phyloP scores from a whole-genome alignment of 1,140 invertebrate species.

The Drosophila hydei region DNA sequence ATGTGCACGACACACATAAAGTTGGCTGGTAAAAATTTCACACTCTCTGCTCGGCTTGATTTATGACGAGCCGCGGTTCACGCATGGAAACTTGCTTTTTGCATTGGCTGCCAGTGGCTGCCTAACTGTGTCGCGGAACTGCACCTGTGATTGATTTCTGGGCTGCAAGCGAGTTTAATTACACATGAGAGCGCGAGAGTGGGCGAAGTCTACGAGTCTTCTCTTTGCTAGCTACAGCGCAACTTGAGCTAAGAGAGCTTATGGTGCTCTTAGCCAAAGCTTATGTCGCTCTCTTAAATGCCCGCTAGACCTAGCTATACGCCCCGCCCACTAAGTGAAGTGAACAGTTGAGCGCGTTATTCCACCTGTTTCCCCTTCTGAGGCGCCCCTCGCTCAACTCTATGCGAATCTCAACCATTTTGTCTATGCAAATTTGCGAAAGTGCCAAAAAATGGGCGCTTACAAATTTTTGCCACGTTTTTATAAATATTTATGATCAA shows the following conservation, averaged over 20 bases:
- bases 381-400: background rate
- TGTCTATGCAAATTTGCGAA: conserved; percentile 28
- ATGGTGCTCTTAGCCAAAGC: background rate
- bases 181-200: background rate
- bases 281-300: conserved; percentile 46
- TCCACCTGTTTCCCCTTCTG: background rate
- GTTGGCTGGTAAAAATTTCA: conserved; percentile 61
- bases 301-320: conserved; percentile 28
- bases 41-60: conserved; percentile 66
- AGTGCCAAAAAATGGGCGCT: conserved; percentile 47
- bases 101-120: conserved; percentile 52
- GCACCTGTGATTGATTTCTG: conserved; percentile 72
- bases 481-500: conserved; percentile 37
- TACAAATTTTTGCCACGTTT: conserved; percentile 16
- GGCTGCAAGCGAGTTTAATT: conserved; percentile 40
- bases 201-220: background rate
- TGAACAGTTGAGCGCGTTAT: conserved; percentile 2
- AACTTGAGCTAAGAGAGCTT: conserved; percentile 12
- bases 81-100: conserved; percentile 61
- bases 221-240: background rate
- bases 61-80: conserved; percentile 57
- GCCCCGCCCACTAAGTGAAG: conserved; percentile 58
- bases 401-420: background rate
- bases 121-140: conserved; percentile 40
- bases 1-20: conserved; percentile 63